Conservation (phyloP, 2,797 vertebrate species). For the Channallabes apus region DNA sequence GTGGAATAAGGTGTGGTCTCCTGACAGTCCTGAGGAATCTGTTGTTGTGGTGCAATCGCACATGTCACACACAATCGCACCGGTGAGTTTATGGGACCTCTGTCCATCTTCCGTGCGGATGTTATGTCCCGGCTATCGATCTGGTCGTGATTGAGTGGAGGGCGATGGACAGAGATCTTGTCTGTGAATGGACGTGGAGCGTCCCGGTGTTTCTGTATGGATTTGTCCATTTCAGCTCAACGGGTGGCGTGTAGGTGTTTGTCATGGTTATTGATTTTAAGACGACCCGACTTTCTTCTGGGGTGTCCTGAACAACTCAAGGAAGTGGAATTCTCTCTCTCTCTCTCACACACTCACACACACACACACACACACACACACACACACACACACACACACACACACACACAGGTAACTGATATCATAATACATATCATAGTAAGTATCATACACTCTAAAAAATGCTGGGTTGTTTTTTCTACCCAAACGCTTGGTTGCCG, state of each 20-base stretch:
- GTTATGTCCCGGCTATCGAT: conserved; percentile 1
- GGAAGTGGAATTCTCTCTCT: neutral
- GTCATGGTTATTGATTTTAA: conserved; percentile 12
- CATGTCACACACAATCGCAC: neutral
- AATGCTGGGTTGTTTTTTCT: too few relatives aligned
- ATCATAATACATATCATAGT: too few relatives aligned
- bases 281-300: neutral
- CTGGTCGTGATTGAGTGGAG: neutral
- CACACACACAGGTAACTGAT: too few relatives aligned
- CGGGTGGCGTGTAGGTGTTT: neutral
- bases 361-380: too few relatives aligned
- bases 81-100: neutral
- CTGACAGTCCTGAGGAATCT: too few relatives aligned
- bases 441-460: too few relatives aligned
- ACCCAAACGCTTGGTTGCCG: too few relatives aligned
- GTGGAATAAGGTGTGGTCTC: too few relatives aligned
- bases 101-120: neutral
- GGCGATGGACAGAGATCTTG: neutral
- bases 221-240: conserved; percentile 12
- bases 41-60: neutral
- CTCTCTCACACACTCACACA: too few relatives aligned
- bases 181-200: neutral
- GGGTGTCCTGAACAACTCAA: neutral
- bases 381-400: too few relatives aligned
- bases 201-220: neutral